These are phyloP conservation scores for Physella acuta DNA, from an alignment of 1,140 invertebrate species.

Conservation along the genomic window DNA sequence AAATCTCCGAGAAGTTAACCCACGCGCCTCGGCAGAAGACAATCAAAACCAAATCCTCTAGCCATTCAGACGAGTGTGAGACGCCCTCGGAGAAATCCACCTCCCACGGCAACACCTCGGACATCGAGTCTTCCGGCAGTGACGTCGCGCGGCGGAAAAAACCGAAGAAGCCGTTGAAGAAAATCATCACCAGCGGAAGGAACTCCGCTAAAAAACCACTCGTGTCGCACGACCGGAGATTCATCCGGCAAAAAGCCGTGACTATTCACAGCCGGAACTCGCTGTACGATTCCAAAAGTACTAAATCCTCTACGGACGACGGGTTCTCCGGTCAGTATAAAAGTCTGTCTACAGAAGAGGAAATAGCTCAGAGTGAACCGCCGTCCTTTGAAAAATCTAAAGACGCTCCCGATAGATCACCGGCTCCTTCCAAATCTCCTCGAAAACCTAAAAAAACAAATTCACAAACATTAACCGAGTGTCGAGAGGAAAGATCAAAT, in stretches of 20 bases:
- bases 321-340: too few relatives aligned
- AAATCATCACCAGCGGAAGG: neutral
- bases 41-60: slow-evolving; percentile 7
- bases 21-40: neutral
- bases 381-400: too few relatives aligned
- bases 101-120: slow-evolving; percentile 14
- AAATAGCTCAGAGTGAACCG: too few relatives aligned
- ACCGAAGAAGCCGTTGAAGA: neutral
- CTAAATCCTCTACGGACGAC: too few relatives aligned
- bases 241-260: neutral
- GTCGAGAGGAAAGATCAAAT: too few relatives aligned
- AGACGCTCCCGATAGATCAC: too few relatives aligned
- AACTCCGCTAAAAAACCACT: neutral
- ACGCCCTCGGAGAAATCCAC: neutral
- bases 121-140: neutral
- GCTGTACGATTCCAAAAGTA: neutral
- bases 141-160: neutral
- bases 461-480: too few relatives aligned
- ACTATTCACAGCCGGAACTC: neutral
- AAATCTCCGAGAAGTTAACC: neutral
- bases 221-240: neutral
- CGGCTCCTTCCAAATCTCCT: too few relatives aligned
- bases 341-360: too few relatives aligned
- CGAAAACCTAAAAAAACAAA: too few relatives aligned
- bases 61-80: neutral